Evolutionary conservation across 2,888 invertebrate genomes (phyloP).

Genomic region (Norana najaformis): DNA sequence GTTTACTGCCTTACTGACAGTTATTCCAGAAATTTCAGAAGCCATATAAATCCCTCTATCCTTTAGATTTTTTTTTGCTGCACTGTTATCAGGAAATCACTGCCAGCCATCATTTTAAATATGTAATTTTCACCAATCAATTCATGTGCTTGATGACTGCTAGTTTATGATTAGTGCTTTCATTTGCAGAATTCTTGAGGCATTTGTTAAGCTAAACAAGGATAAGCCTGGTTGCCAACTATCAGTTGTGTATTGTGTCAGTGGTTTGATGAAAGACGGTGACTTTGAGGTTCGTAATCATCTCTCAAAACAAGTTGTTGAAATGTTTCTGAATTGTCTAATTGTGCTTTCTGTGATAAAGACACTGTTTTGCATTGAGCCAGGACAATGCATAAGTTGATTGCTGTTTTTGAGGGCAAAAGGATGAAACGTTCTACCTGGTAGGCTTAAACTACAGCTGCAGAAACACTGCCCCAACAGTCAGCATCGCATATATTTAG

Average conservation of each 20-base stretch:
- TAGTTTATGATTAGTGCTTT: neutral
- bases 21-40: neutral
- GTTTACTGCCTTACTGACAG: neutral
- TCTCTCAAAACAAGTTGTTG: neutral
- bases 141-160: neutral
- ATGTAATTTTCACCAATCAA: neutral
- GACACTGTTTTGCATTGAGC: neutral
- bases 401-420: neutral
- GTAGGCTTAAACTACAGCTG: neutral
- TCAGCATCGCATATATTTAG: neutral
- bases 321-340: neutral
- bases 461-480: neutral
- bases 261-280: neutral
- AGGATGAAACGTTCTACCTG: neutral
- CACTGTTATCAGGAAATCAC: neutral
- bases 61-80: neutral
- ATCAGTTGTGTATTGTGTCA: constrained; percentile 16
- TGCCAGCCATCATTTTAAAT: neutral
- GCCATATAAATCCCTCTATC: neutral
- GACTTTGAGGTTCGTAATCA: constrained; percentile 9
- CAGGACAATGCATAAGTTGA: neutral
- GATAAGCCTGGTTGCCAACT: neutral
- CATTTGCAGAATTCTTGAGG: constrained; percentile 20
- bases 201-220: neutral
- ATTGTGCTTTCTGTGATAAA: neutral